Conservation (phyloP, 2,113 vertebrate species). For the Alosa alosa region DNA sequence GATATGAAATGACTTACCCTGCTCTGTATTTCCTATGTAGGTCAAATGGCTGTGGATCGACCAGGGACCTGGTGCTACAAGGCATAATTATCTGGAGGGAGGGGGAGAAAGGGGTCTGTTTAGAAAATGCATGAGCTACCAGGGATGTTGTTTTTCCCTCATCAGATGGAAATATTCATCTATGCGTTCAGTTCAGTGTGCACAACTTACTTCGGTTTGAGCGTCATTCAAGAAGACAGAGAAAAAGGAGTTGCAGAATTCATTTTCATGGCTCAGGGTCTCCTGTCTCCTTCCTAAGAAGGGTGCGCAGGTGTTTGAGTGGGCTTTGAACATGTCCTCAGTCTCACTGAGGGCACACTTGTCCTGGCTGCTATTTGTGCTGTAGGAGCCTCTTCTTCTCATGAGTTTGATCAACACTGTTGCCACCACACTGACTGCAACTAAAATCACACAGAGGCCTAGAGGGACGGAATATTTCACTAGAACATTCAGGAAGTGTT, state of each 20-base stretch:
- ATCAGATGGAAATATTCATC: conserved; percentile 10
- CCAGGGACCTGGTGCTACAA: conserved; percentile 60
- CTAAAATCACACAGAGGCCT: not conserved
- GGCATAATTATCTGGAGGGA: conserved; percentile 51
- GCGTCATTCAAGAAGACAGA: not conserved
- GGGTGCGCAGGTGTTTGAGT: not conserved
- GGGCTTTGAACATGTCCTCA: not conserved
- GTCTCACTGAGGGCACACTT: not conserved
- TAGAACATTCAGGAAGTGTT: not conserved
- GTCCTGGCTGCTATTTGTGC: not conserved
- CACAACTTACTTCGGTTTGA: conserved; percentile 10
- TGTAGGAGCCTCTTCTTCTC: not conserved
- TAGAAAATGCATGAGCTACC: not conserved
- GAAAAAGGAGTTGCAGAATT: not conserved
- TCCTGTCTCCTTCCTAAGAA: not conserved
- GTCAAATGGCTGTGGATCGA: conserved; percentile 65
- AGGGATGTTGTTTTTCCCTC: not conserved
- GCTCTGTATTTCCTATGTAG: conserved; percentile 61
- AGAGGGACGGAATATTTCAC: not conserved
- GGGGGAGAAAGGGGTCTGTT: conserved; percentile 31
- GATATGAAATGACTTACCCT: conserved; percentile 50
- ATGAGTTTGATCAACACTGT: not conserved
- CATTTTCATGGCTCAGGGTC: not conserved
- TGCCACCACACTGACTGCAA: not conserved
- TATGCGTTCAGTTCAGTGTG: not conserved